Percentiles rank a stretch among this genome's conserved stretches.
Conservation (phyloP, 2,888 invertebrate species). For the Thymelicus lineola region DNA sequence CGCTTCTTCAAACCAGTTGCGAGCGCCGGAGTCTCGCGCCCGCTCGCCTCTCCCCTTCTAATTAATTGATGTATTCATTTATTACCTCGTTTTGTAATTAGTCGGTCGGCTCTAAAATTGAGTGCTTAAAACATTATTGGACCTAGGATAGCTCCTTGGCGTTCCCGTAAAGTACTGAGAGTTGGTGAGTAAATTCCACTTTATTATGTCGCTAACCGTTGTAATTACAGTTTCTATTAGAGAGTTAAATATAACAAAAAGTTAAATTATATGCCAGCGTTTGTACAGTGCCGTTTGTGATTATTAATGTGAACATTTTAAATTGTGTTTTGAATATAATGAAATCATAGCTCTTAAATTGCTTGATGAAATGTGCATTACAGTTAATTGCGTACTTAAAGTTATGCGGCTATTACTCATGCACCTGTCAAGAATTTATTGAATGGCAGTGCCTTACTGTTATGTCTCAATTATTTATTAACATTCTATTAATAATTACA, state of each 20-base stretch:
- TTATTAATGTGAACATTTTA: constrained; percentile 29
- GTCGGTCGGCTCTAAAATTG: constrained; percentile 71
- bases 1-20: constrained; percentile 80
- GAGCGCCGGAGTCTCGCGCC: constrained; percentile 76
- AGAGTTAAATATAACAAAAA: constrained; percentile 25
- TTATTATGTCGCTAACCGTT: constrained; percentile 22
- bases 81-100: constrained; percentile 80
- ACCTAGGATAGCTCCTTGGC: constrained; percentile 47
- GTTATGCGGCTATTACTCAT: constrained; percentile 38
- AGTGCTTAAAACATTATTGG: constrained; percentile 71
- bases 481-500: constrained; percentile 43
- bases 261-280: constrained; percentile 28
- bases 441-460: constrained; percentile 42
- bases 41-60: constrained; percentile 80
- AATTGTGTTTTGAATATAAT: constrained; percentile 35
- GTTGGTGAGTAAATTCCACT: constrained; percentile 42
- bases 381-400: constrained; percentile 33
- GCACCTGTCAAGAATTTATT: constrained; percentile 45
- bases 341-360: constrained; percentile 38
- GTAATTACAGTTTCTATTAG: constrained; percentile 32
- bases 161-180: constrained; percentile 4
- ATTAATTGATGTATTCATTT: constrained; percentile 84
- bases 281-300: constrained; percentile 24
- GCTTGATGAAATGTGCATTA: constrained; percentile 35
- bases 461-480: constrained; percentile 48